Conservation (phyloP, 2,113 vertebrate species). For the Tragelaphus scriptus region DNA sequence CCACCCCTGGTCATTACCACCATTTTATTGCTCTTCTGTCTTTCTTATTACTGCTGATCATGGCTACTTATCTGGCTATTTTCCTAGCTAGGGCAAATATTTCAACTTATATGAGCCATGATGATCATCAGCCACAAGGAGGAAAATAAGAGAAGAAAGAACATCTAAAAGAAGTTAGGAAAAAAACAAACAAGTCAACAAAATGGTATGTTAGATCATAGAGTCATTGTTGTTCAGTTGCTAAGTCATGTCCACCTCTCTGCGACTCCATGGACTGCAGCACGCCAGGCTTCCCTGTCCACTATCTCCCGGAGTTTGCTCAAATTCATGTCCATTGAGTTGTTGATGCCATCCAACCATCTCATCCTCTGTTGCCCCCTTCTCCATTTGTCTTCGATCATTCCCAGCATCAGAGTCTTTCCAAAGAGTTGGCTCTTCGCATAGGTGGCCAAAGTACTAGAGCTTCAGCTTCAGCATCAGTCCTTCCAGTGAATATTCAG, state of each 20-base stretch:
- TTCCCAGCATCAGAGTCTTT: not conserved
- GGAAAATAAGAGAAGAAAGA: not conserved
- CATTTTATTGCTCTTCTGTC: not conserved
- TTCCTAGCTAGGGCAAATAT: constrained; percentile 16
- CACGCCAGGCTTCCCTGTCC: not conserved
- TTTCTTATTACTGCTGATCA: not conserved
- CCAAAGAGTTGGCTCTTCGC: accelerated
- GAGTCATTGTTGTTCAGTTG: not conserved
- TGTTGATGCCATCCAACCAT: not conserved
- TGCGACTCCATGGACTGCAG: not conserved
- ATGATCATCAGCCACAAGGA: not conserved
- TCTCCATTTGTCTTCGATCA: not conserved
- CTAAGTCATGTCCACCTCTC: not conserved
- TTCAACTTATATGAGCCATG: constrained; percentile 26
- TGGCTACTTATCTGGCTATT: not conserved
- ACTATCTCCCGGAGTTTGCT: not conserved
- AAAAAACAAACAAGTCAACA: not conserved
- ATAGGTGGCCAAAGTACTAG: not conserved
- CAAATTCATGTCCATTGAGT: not conserved
- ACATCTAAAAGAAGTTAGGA: not conserved
- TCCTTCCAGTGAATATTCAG: not conserved
- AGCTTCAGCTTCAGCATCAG: not conserved
- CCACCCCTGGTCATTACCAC: not conserved
- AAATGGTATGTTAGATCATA: not conserved
- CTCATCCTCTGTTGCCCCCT: not conserved